phyloP scores from a whole-genome alignment of 2,113 vertebrate species.

The Vicugna pacos region DNA sequence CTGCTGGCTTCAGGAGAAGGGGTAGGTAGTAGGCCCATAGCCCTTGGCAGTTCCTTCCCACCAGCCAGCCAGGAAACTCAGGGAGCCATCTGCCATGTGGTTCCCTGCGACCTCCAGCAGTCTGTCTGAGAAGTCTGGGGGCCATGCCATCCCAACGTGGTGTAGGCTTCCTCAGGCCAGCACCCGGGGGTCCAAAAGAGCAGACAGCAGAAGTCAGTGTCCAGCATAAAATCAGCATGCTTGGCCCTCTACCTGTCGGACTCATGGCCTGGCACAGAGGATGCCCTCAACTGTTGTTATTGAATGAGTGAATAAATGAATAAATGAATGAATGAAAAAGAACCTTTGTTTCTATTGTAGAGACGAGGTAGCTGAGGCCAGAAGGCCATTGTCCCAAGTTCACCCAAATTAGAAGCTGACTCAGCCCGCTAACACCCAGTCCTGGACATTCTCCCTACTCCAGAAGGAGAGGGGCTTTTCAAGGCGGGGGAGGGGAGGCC shows the following conservation, averaged over 20 bases:
- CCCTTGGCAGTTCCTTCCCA: background rate
- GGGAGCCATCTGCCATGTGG: background rate
- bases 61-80: fast-evolving
- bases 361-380: background rate
- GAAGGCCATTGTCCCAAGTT: background rate
- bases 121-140: background rate
- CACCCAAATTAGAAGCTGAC: background rate
- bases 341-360: background rate
- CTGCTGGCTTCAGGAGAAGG: background rate
- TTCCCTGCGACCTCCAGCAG: background rate
- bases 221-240: background rate
- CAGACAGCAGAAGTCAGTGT: background rate
- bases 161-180: no score
- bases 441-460: background rate
- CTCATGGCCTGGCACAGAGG: background rate
- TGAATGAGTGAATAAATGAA: background rate
- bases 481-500: background rate
- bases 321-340: background rate
- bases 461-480: background rate
- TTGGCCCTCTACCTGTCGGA: background rate
- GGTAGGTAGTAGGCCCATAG: background rate
- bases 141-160: fast-evolving
- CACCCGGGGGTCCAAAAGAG: background rate
- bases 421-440: no score
- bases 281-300: background rate